Conservation (phyloP, 2,888 invertebrate genomes). For the Leptinotarsa rubiginosa region DNA sequence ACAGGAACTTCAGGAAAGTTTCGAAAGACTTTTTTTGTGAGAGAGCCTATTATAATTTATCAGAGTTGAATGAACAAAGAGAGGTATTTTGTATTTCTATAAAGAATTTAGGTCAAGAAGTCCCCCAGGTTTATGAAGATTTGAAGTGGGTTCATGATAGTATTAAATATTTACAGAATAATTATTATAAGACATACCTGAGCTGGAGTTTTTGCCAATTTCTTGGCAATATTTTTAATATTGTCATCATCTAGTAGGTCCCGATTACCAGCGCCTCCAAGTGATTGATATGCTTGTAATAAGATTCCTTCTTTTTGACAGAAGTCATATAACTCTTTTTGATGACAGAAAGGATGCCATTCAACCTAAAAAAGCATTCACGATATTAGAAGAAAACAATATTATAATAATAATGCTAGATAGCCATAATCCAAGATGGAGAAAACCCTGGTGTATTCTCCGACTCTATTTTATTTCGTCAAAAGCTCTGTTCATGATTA, state of each 20-base stretch:
- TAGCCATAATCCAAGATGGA: not conserved
- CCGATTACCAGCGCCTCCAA: constrained; percentile 73
- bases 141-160: no score
- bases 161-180: no score
- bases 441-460: no score
- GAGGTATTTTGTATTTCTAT: no score
- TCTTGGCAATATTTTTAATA: constrained; percentile 72
- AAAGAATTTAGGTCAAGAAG: no score
- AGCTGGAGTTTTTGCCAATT: constrained; percentile 71
- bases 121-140: no score
- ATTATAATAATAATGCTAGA: not conserved
- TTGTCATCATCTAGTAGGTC: constrained; percentile 71
- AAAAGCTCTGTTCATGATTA: no score
- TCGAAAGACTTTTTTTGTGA: no score
- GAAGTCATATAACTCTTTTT: constrained; percentile 72
- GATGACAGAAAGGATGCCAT: constrained; percentile 81
- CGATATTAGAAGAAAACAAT: not conserved
- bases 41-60: no score
- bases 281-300: constrained; percentile 83
- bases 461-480: no score
- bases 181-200: constrained; percentile 64
- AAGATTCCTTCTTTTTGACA: constrained; percentile 76
- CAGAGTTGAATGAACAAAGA: no score
- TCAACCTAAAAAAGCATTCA: constrained; percentile 72
- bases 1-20: no score